Base-by-base conservation (phyloP, 2,888 invertebrate species). In the Bombylius major region DNA sequence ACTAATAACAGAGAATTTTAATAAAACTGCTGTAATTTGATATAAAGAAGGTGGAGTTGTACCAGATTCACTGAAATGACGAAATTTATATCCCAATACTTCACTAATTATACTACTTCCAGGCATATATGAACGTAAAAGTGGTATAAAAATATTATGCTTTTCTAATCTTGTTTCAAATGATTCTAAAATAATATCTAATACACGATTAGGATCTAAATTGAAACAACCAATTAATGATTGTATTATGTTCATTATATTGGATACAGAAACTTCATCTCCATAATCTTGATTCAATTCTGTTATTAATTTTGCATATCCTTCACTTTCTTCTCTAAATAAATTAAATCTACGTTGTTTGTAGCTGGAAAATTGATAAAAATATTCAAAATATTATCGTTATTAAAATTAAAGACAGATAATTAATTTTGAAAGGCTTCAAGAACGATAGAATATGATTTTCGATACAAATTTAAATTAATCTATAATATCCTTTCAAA, bases 341-440 rank as follows among this genome's bases (percentile, higher is more conserved):
- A 99, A 79, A 78, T 99, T 99, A 75, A 97, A 99, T 70, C 99
- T 98, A 66, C 96, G 86, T 75, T 99, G 99, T 73, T 99, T 99
- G 75, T 98, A 99, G 74, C 98, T 98, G 75, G 60, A 82, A 82
- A 58, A 59, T 61, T 58, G 60, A 61, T 23, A 51, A 32, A 23
- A 34, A 50, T 42, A 50, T 34, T 34, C 39, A 50, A 39, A 49
- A 12, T 36, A 36, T n/a, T 32, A 49, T 49, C 4, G 11, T 12
- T 5, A 14, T 49, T 49, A 4, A 32, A 49, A 12, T 6, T 44
- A n/a, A n/a, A n/a, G n/a, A n/a, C n/a, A n/a, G n/a, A n/a, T n/a
- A n/a, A n/a, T n/a, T n/a, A n/a, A n/a, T n/a, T n/a, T n/a, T n/a
- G n/a, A n/a, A n/a, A n/a, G n/a, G n/a, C n/a, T n/a, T n/a, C n/a